Base-by-base conservation (phyloP, 1,140 invertebrate genomes). In the Euborellia annulipes region DNA sequence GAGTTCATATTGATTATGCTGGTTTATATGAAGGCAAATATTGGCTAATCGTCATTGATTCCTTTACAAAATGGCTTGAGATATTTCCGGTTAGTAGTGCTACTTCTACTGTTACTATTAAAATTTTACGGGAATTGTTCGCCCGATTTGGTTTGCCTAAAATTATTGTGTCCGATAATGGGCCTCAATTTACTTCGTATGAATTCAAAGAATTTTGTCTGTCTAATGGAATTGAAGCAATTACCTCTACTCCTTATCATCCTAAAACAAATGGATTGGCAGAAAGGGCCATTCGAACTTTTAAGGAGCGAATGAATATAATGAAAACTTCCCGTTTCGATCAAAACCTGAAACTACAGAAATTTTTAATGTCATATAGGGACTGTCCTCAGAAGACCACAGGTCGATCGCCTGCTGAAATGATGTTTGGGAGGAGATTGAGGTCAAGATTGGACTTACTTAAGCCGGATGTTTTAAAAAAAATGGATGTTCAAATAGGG, bases 81-180 rank as follows among this genome's bases (percentile, higher is more conserved):
- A 48, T 56, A 3, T 19, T n/a, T 8, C 32, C 46, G 14, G 44
- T 45, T 1, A 23, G 14, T 3, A 47, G 20, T 13, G 45, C 47
- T 17, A 41, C 50, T 21, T 44, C 54, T 17, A 21, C 23, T 1
- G 46, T 43, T 11, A 53, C 51, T 1, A 58, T 60, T n/a, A 21
- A 9, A 41, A 41, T 53, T 3, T 30, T 62, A 4, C 43, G 54
- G 13, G 43, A 57, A 39, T 59, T 57, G 41, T 62, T 62, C 50
- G 48, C 54, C 7, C 43, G 50, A 3, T 55, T 59, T 37, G 62
- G 57, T 7, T 50, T 62, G 21, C 61, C 61, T 32, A 52, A 60
- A 38, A 48, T 52, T 1, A 21, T 64, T 11, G 59, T 63, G 4
- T 55, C 54, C 22, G 60, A 65, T 46, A 63, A 63, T 54, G 63